A percentile compares a stretch with the other conserved stretches of the same genome.
Conservation (phyloP, 92 coral and sea anemone species). For the Palythoa caribaeorum region DNA sequence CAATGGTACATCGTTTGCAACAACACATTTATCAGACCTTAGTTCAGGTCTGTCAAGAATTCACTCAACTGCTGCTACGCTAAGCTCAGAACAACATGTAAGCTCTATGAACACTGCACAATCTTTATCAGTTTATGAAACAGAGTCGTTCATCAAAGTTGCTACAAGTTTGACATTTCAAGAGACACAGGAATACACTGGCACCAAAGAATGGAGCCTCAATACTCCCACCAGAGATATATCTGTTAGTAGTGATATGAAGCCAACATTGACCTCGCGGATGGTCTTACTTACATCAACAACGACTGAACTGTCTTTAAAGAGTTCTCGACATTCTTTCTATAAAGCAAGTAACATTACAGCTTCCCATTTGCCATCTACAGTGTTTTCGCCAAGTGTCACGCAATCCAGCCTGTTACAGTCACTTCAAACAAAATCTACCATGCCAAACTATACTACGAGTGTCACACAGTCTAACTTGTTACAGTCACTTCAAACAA, state of each 20-base stretch:
- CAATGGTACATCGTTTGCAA: not conserved
- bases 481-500: not conserved
- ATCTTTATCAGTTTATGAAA: not conserved
- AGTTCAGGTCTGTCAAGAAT: not conserved
- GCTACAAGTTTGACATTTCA: not conserved
- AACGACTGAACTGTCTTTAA: not conserved
- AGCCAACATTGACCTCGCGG: not conserved
- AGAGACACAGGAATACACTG: not conserved
- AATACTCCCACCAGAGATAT: not conserved
- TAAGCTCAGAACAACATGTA: not conserved
- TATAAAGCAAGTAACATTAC: not conserved
- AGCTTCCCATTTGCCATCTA: not conserved
- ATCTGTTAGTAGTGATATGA: not conserved
- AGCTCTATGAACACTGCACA: not conserved
- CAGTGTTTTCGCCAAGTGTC: not conserved
- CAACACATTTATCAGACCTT: not conserved
- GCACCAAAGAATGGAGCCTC: not conserved
- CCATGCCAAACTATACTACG: not conserved
- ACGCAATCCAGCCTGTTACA: not conserved
- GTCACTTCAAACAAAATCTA: not conserved
- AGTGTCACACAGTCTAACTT: conserved; percentile 7
- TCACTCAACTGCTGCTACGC: not conserved
- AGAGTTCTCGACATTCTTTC: not conserved
- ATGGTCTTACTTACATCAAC: not conserved
- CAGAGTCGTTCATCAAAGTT: not conserved